phyloP scores from a whole-genome alignment of 1,140 invertebrate species.

The Drosophila dunni region DNA sequence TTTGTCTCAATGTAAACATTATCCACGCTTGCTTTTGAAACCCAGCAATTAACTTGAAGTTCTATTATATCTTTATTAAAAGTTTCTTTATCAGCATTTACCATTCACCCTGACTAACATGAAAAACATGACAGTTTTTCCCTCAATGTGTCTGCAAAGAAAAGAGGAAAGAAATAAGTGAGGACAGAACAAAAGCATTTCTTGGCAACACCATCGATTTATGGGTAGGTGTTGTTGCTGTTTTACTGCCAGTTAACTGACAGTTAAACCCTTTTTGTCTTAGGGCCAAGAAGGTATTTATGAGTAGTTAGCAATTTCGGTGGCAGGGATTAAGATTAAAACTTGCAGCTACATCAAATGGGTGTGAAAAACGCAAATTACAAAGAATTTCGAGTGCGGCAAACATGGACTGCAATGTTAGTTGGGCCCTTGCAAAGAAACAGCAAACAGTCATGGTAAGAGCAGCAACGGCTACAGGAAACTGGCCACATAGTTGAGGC shows the following conservation, averaged over 20 bases:
- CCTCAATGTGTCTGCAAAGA: slow-evolving; percentile 27
- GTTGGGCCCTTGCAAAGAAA: slow-evolving; percentile 12
- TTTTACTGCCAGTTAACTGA: neutral
- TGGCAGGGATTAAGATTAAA: slow-evolving; percentile 81
- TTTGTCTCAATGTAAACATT: slow-evolving; percentile 26
- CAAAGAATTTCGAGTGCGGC: slow-evolving; percentile 65
- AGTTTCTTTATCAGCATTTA: slow-evolving; percentile 43
- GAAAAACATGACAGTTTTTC: slow-evolving; percentile 77
- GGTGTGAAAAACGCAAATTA: slow-evolving; percentile 82
- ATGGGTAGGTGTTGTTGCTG: slow-evolving; percentile 22
- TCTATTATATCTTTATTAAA: slow-evolving; percentile 45
- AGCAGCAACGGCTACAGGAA: slow-evolving; percentile 60
- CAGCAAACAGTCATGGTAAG: neutral
- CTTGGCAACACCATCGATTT: slow-evolving; percentile 70
- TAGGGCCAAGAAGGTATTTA: slow-evolving; percentile 42
- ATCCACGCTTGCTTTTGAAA: slow-evolving; percentile 15
- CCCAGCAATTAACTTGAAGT: slow-evolving; percentile 36
- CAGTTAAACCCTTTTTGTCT: slow-evolving; percentile 24
- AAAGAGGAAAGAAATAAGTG: slow-evolving; percentile 25
- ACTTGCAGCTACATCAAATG: slow-evolving; percentile 79
- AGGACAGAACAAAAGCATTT: slow-evolving; percentile 40
- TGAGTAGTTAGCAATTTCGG: slow-evolving; percentile 76
- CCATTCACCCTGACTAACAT: slow-evolving; percentile 48
- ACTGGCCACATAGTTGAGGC: slow-evolving; percentile 68
- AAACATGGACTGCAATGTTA: slow-evolving; percentile 2